These are phyloP conservation scores for Elegia similella DNA, from an alignment of 2,888 invertebrate species.

Conservation along the genomic window DNA sequence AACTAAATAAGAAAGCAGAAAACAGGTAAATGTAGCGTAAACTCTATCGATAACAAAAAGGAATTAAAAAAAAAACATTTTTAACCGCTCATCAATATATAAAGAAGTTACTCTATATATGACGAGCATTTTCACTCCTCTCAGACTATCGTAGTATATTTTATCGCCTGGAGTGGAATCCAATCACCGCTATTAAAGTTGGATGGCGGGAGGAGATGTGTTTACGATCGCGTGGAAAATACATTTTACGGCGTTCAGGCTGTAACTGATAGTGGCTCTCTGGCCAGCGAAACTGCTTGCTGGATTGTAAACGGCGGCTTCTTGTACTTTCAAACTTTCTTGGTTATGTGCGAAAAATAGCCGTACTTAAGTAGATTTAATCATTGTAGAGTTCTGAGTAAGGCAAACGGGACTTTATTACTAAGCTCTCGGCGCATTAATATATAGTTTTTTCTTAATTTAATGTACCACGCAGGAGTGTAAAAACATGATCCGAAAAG, in stretches of 20 bases:
- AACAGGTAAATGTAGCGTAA: not conserved
- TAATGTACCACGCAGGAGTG: too few species aligned
- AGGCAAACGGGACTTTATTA: too few species aligned
- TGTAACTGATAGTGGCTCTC: constrained; percentile 31
- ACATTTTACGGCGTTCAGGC: constrained; percentile 51
- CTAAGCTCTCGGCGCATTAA: too few species aligned
- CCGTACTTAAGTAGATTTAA: too few species aligned
- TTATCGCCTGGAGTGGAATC: constrained; percentile 12
- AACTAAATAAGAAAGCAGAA: too few species aligned
- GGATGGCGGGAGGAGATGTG: constrained; percentile 39
- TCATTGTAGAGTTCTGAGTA: too few species aligned
- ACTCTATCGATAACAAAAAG: too few species aligned
- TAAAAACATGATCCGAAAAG: too few species aligned
- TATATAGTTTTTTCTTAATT: too few species aligned
- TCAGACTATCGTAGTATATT: not conserved
- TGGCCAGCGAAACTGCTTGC: constrained; percentile 1
- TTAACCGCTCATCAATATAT: too few species aligned
- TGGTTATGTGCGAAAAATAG: not conserved
- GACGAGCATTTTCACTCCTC: not conserved
- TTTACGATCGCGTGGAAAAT: constrained; percentile 66
- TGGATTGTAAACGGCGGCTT: constrained; percentile 7
- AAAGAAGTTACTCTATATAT: not conserved
- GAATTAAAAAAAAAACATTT: too few species aligned
- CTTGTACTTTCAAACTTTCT: constrained; percentile 5
- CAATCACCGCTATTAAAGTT: constrained; percentile 21